A percentile compares a stretch with the other conserved stretches of the same genome.
Evolutionary conservation across 2,113 vertebrate species (phyloP).

Genomic region (Hyperopisus bebe): DNA sequence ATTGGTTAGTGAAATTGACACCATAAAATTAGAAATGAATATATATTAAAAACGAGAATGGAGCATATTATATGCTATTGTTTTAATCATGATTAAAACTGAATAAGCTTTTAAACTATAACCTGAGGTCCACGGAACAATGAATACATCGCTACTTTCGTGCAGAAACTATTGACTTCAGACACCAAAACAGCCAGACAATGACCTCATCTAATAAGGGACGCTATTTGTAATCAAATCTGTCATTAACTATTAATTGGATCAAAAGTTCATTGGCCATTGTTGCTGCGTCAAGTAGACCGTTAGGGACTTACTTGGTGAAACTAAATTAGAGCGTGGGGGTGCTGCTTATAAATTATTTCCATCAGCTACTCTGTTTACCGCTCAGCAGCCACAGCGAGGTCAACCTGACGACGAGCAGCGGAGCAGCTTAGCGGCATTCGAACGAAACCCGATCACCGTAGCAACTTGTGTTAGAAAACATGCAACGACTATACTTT

Average conservation of each 20-base stretch:
- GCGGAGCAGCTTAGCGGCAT: conserved; percentile 25
- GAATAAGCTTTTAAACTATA: conserved; percentile 5
- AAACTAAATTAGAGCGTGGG: conserved; percentile 66
- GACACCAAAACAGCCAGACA: conserved; percentile 62
- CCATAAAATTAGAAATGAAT: background rate
- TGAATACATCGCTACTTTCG: conserved; percentile 31
- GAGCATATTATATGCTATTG: background rate
- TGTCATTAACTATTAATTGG: conserved; percentile 83
- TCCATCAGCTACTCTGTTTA: conserved; percentile 68
- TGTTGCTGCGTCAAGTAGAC: conserved; percentile 69
- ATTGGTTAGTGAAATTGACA: background rate
- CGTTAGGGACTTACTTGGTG: conserved; percentile 55
- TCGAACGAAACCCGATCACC: conserved; percentile 34
- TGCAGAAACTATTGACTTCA: conserved; percentile 47
- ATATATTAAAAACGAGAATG: background rate
- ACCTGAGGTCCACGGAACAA: conserved; percentile 24
- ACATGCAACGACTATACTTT: background rate
- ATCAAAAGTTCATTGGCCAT: conserved; percentile 76
- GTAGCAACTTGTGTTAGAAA: background rate
- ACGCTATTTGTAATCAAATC: conserved; percentile 74
- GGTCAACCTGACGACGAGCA: conserved; percentile 58
- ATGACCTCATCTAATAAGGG: conserved; percentile 63
- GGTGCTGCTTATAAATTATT: conserved; percentile 77
- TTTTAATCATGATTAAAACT: background rate
- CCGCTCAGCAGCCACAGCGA: conserved; percentile 51